Percentiles rank a stretch among this genome's conserved stretches.
Evolutionary conservation across 2,113 vertebrate genomes (phyloP).

Genomic region (Phyllostomus discolor): DNA sequence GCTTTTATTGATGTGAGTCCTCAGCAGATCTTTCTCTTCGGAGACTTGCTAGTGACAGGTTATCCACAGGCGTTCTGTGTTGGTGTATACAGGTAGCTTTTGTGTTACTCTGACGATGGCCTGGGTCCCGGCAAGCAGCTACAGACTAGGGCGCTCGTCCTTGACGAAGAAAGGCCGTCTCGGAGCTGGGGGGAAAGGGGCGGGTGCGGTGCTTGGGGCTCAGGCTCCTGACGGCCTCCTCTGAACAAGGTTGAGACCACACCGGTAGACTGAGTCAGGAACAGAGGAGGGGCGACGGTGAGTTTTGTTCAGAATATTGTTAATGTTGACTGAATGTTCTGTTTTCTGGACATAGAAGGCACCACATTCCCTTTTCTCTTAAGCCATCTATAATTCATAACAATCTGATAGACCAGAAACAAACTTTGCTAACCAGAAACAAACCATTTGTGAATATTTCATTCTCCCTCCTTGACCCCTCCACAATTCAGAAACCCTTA

Average conservation of each 20-base stretch:
- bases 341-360: neutral
- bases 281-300: neutral
- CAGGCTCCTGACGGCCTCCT: neutral
- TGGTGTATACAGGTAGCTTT: neutral
- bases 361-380: neutral
- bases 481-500: neutral
- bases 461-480: neutral
- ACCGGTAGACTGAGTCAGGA: neutral
- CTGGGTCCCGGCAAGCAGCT: neutral
- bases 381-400: too few relatives aligned
- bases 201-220: neutral
- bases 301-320: neutral
- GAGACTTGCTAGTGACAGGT: neutral
- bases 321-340: neutral
- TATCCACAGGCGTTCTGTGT: neutral
- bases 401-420: too few relatives aligned
- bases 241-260: neutral
- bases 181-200: neutral
- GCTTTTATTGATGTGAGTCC: neutral
- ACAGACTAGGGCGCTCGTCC: neutral
- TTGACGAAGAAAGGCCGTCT: neutral
- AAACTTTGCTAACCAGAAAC: neutral
- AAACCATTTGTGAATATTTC: neutral
- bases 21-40: neutral
- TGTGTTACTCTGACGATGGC: neutral